A percentile compares a stretch with the other conserved stretches of the same genome.
Conservation (phyloP, 2,113 vertebrate species). For the Mastomys coucha region DNA sequence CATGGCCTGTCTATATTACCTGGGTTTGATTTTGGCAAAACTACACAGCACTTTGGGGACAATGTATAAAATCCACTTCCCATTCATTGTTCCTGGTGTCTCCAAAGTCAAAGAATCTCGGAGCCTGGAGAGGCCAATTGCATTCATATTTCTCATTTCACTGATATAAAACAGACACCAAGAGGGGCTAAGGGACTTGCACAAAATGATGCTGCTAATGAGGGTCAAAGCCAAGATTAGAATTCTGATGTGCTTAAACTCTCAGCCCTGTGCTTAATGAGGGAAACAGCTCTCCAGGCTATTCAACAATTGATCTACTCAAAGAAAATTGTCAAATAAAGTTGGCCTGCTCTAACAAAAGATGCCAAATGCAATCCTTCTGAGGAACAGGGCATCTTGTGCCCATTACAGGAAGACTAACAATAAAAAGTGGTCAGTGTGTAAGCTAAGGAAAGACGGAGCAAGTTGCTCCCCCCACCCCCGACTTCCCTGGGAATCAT, state of each 20-base stretch:
- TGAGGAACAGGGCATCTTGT: background rate
- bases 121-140: background rate
- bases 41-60: background rate
- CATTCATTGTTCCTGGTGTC: background rate
- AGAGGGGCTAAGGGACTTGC: background rate
- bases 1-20: background rate
- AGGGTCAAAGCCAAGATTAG: background rate
- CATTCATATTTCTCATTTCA: background rate
- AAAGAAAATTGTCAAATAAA: background rate
- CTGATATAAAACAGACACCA: slow-evolving; percentile 6
- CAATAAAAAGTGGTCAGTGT: background rate
- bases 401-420: background rate
- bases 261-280: background rate
- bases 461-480: background rate
- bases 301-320: background rate
- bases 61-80: background rate
- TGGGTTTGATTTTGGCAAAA: background rate
- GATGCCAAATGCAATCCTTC: background rate
- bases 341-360: background rate
- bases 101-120: background rate
- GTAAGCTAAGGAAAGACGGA: background rate
- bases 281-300: background rate
- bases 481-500: background rate
- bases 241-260: slow-evolving; percentile 10
- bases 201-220: background rate